phyloP scores from a whole-genome alignment of 2,797 vertebrate species.

The Sus cebifrons region DNA sequence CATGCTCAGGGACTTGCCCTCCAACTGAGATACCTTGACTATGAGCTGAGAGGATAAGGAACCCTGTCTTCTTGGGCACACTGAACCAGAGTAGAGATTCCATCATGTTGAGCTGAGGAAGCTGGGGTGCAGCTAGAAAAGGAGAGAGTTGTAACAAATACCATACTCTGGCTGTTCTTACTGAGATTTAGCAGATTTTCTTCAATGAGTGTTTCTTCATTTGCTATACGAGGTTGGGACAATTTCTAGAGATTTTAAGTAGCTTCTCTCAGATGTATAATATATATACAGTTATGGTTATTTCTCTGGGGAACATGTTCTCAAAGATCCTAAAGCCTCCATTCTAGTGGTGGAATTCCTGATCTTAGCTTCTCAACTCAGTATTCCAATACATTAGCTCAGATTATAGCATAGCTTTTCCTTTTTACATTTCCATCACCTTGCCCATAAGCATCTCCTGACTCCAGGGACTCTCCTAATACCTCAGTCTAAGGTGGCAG shows the following conservation, averaged over 20 bases:
- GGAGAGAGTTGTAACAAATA: not conserved
- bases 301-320: not conserved
- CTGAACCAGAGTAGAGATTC: not conserved
- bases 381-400: not conserved
- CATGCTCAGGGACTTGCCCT: not conserved
- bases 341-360: not conserved
- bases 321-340: not conserved
- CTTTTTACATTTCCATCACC: not conserved
- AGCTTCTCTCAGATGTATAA: not conserved
- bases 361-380: not conserved
- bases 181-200: not conserved
- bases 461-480: not conserved
- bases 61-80: not conserved
- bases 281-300: not conserved
- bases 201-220: not conserved
- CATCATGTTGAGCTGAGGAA: not conserved
- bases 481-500: not conserved
- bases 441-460: not conserved
- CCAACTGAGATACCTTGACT: not conserved
- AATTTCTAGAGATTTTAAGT: not conserved
- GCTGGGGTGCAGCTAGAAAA: not conserved
- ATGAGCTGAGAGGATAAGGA: not conserved
- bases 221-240: not conserved
- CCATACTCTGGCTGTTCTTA: not conserved
- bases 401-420: not conserved